Percentiles rank a stretch among this genome's conserved stretches.
These are phyloP conservation scores for Atethmia centrago DNA, from an alignment of 2,888 invertebrate species.

Conservation along the genomic window DNA sequence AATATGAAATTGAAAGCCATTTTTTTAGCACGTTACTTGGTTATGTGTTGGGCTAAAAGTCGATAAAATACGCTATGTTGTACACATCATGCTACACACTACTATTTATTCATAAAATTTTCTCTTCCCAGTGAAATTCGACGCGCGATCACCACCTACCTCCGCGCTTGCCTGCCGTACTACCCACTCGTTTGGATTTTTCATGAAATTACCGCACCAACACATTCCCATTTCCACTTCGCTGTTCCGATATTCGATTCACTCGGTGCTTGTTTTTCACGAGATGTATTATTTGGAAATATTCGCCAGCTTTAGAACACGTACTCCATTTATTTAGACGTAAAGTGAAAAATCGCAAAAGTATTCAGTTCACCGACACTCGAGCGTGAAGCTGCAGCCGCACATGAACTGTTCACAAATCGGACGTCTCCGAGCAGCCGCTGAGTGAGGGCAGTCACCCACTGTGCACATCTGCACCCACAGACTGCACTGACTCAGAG, in stretches of 20 bases:
- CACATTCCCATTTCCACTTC: conserved; percentile 7
- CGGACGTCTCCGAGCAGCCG: conserved; percentile 46
- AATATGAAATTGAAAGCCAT: too few relatives aligned
- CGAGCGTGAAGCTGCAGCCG: conserved; percentile 63
- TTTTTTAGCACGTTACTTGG: conserved; percentile 25
- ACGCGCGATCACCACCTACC: conserved; percentile 1
- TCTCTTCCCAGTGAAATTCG: conserved; percentile 16
- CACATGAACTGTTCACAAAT: conserved; percentile 62
- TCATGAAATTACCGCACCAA: conserved; percentile 37
- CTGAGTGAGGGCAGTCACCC: neutral
- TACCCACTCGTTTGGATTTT: conserved; percentile 28
- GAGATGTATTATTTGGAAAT: conserved; percentile 58
- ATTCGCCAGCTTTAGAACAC: conserved; percentile 40
- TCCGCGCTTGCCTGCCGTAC: neutral
- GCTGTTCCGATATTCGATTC: conserved; percentile 24
- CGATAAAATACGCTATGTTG: neutral
- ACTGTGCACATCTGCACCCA: neutral
- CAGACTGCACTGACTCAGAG: neutral
- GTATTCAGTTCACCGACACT: conserved; percentile 55
- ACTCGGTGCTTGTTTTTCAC: conserved; percentile 23
- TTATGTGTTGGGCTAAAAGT: conserved; percentile 1
- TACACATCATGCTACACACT: neutral
- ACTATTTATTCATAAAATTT: conserved; percentile 1
- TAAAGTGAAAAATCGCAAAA: conserved; percentile 61
- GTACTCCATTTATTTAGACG: conserved; percentile 60